phyloP scores from a whole-genome alignment of 1,140 invertebrate species.

The Ips typographus region DNA sequence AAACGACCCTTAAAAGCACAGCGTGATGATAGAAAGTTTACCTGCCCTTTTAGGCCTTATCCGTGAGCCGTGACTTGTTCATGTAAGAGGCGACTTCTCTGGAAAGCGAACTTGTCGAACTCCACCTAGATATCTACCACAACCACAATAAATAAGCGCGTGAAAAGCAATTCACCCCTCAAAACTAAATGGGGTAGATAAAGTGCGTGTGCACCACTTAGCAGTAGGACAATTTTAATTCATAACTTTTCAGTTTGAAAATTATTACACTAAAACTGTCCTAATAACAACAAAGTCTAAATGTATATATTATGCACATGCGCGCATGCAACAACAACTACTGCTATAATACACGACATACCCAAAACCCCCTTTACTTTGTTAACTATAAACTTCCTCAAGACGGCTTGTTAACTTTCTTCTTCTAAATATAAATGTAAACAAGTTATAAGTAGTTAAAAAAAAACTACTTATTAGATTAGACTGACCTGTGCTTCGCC shows the following conservation, averaged over 20 bases:
- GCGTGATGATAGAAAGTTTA: constrained; percentile 1
- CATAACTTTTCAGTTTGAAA: no score
- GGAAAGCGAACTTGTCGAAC: constrained; percentile 63
- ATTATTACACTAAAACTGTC: no score
- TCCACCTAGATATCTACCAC: constrained; percentile 64
- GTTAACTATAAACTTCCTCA: constrained; percentile 7
- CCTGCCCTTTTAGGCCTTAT: constrained; percentile 23
- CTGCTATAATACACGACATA: no score
- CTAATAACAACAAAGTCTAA: no score
- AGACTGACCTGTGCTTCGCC: constrained; percentile 34
- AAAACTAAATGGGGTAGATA: no score
- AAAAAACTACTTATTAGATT: neutral
- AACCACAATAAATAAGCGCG: constrained; percentile 53
- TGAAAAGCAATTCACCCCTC: constrained; percentile 7
- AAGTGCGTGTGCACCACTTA: no score
- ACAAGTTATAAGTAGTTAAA: constrained; percentile 5
- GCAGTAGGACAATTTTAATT: no score
- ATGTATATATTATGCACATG: no score
- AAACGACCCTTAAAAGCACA: neutral
- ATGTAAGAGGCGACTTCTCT: constrained; percentile 64
- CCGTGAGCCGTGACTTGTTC: constrained; percentile 34
- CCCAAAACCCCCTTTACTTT: no score
- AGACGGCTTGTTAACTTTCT: constrained; percentile 19
- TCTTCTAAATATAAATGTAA: constrained; percentile 18
- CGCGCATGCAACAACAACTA: no score